Conservation (phyloP, 2,888 invertebrate species). For the Idaea dimidiata region DNA sequence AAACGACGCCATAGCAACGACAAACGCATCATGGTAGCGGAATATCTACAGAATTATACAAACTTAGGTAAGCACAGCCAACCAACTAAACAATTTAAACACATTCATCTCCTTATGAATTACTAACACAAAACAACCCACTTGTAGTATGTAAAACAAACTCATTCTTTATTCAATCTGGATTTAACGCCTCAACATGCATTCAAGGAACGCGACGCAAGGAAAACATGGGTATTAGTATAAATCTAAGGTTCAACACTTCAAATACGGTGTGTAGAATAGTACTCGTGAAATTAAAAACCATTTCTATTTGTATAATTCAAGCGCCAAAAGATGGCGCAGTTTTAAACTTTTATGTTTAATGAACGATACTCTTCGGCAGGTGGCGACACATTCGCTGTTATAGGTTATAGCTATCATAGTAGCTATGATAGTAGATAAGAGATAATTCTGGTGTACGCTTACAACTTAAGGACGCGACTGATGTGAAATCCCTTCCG, state of each 20-base stretch:
- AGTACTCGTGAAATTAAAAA: not conserved
- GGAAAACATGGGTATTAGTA: no score
- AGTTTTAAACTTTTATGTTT: not conserved
- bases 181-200: not conserved
- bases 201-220: not conserved
- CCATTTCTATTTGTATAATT: not conserved
- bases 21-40: no score
- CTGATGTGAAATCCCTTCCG: no score
- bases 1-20: no score
- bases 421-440: no score
- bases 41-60: no score
- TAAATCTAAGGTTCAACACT: not conserved
- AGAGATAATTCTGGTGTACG: no score
- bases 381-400: not conserved
- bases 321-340: not conserved
- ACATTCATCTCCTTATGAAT: not conserved
- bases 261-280: not conserved
- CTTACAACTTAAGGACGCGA: no score
- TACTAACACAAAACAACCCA: not conserved
- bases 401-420: not conserved
- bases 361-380: not conserved
- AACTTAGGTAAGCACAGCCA: no score
- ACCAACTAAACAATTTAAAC: not conserved
- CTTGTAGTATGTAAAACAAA: not conserved
- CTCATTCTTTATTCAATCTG: not conserved